Percentiles rank a stretch among this genome's conserved stretches.
Evolutionary conservation across 2,888 invertebrate genomes (phyloP).

Genomic region (Tiphia femorata): DNA sequence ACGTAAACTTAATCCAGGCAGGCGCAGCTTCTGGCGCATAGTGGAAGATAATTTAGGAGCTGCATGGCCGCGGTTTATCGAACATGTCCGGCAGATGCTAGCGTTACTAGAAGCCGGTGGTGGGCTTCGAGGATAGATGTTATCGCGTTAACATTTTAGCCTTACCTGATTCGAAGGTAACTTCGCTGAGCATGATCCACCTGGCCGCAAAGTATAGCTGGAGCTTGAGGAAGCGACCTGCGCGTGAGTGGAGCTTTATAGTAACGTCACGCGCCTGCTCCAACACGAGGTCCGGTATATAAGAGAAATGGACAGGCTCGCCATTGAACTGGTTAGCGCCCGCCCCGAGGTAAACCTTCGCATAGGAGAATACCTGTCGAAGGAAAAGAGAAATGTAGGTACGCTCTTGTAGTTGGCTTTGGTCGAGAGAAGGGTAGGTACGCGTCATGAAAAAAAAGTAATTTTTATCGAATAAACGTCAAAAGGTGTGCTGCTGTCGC

Average conservation of each 20-base stretch:
- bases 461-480: no score
- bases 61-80: no score
- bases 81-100: no score
- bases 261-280: slow-evolving; percentile 86
- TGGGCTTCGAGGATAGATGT: not conserved
- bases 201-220: slow-evolving; percentile 83
- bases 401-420: no score
- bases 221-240: slow-evolving; percentile 81
- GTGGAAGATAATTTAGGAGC: no score
- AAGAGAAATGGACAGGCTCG: slow-evolving; percentile 81
- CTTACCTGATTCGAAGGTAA: slow-evolving; percentile 85
- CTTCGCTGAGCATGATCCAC: slow-evolving; percentile 90
- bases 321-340: slow-evolving; percentile 80
- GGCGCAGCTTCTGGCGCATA: no score
- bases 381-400: not conserved
- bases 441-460: no score
- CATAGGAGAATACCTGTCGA: slow-evolving; percentile 82
- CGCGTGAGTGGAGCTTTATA: slow-evolving; percentile 82
- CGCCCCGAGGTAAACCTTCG: slow-evolving; percentile 82
- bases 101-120: no score
- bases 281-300: slow-evolving; percentile 81
- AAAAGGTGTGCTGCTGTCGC: no score
- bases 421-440: no score
- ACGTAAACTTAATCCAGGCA: no score
- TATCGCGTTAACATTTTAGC: not conserved